Conservation (phyloP, 2,113 vertebrate genomes). For the Pelodiscus sinensis region DNA sequence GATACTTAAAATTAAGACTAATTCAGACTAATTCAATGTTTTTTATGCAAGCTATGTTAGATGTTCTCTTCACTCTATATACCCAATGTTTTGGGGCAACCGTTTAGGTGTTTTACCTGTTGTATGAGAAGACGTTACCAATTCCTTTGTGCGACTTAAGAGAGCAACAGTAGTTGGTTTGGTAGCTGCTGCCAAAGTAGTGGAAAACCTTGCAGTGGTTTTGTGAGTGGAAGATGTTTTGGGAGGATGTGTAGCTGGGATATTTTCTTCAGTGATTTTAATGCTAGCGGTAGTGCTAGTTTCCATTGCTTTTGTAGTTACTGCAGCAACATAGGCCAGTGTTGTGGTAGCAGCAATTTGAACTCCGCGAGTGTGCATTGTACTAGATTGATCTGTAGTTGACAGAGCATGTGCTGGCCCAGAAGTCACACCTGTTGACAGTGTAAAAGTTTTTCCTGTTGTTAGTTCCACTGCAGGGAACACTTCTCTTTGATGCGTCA, state of each 20-base stretch:
- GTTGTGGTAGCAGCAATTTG: background rate
- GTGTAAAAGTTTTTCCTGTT: background rate
- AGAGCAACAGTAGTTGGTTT: slow-evolving; percentile 18
- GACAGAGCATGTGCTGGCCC: background rate
- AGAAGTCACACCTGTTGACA: background rate
- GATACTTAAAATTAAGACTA: rapidly evolving
- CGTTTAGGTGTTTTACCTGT: slow-evolving; percentile 61
- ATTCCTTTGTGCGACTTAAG: background rate
- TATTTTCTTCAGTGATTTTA: background rate
- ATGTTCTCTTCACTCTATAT: background rate
- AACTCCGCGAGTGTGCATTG: background rate
- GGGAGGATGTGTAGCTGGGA: slow-evolving; percentile 17
- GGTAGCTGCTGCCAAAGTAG: slow-evolving; percentile 21
- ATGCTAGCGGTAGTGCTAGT: slow-evolving; percentile 21
- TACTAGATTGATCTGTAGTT: slow-evolving; percentile 22
- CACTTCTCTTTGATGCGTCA: background rate
- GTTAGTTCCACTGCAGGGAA: background rate
- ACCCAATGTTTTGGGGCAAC: background rate
- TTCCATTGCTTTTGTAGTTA: slow-evolving; percentile 24
- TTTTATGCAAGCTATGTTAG: background rate
- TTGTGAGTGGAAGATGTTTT: slow-evolving; percentile 27
- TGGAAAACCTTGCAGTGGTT: slow-evolving; percentile 25
- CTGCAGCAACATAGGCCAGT: background rate
- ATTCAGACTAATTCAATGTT: background rate
- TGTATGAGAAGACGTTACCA: background rate